Base-by-base conservation (phyloP, 1,140 invertebrate genomes). In the Drosophila micromelanica region DNA sequence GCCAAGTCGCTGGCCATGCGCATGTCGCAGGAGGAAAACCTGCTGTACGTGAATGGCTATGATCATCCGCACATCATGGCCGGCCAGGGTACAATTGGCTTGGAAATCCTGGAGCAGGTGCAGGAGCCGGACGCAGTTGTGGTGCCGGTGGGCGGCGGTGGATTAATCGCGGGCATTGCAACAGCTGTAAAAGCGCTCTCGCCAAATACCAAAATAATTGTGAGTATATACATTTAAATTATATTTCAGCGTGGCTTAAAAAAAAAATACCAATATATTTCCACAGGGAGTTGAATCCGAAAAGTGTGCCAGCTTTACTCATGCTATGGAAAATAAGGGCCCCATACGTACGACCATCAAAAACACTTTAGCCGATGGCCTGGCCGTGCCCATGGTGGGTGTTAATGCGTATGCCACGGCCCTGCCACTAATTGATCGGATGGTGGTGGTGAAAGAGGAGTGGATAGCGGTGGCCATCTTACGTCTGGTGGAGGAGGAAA, bases 11-110 rank as follows among this genome's bases (percentile, higher is more conserved):
- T 95, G 82, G 97, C 97, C 0, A 95, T 97, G 92, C 93, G 93
- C 63, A 90, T 98, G 63, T 94, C 95, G 0, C 95, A 95, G 76
- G 95, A 97, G 71, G 93, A 94, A 59, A 94, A 94, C 1, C 92
- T 96, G 23, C 94, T 95, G 9, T 98, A 98, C 81, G 98, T 87
- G 5, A 87, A 73, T 82, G 97, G 96, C 2, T 98, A 98, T 90
- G 98, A 98, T 92, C 97, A 98, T 92, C 97, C 97, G 0, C 94
- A 98, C 80, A 98, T 99, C 43, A 95, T 99, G 92, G 97, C 98
- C 3, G 98, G 98, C 0, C 97, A 98, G 92, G 98, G 98, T 8
- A 98, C 97, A 0, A 95, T 98, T 74, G 98, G 97, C 1, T 90
- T 98, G 68, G 98, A 99, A 92, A 98, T 99, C 46, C 90, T 98